Evolutionary conservation across 2,888 invertebrate species (phyloP), one percentile per base, ranked within the genome.

Genomic region (Galeopsomyia nigrocyanea): DNA sequence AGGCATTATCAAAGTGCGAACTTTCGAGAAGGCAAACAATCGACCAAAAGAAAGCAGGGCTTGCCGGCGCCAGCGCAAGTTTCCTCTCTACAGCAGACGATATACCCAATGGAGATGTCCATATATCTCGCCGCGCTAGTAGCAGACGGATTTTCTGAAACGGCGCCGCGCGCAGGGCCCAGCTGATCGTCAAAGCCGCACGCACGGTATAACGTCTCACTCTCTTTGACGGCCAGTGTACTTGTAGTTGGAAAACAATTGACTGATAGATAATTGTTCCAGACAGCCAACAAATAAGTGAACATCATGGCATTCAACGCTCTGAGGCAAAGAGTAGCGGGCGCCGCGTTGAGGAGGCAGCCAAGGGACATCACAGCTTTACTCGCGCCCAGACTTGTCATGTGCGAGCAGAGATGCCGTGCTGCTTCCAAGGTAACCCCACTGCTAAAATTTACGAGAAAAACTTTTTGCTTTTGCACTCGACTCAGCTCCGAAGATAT

Each of bases 401-500:
- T 75, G 70, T 75, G 72, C 17, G 70, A 75, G 0, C 72, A 16
- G 0, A 62, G 21, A 1, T 75, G 70, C 57, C 73, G 73, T 13
- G n/a, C 46, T 2, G 55, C 21, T 17, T 58, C 70, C 7, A 66
- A 75, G 75, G 75, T 73, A 75, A 13, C 21, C 13, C 21, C 13
- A 51, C 26, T 26, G 26, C 26, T 5, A 26, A 26, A 26, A 5
- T 26, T 26, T 2, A 5, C 26, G 5, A n/a, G n/a, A 26, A 26
- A 26, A 26, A 5, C 26, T 26, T 2, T 26, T n/a, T n/a, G n/a
- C n/a, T n/a, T 39, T 39, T 39, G 39, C 39, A 1, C 13, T 39
- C 10, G 13, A 39, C 7, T 39, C 7, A 10, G 39, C 39, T 39
- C 1, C 39, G 39, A 39, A 39, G 5, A 39, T 10, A 5, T 13